Conservation (phyloP, 2,113 vertebrate genomes). For the Henicopernis longicauda region DNA sequence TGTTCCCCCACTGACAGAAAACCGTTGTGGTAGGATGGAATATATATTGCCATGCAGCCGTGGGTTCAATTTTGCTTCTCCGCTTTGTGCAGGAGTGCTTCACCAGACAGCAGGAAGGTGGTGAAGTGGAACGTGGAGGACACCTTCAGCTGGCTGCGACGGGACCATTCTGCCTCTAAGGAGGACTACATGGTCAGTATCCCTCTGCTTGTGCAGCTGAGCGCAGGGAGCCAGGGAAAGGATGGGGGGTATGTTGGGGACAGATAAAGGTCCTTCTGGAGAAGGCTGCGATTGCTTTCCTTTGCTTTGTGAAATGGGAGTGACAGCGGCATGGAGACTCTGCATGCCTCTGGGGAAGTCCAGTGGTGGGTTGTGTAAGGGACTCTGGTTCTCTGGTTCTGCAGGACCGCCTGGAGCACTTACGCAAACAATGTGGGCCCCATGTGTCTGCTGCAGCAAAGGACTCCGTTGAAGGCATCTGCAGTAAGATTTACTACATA, state of each 20-base stretch:
- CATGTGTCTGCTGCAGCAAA: conserved; percentile 91
- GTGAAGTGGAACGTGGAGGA: conserved; percentile 99
- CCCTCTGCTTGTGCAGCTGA: background rate
- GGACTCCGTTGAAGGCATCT: conserved; percentile 97
- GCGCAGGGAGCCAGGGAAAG: background rate
- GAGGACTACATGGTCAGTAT: conserved; percentile 96
- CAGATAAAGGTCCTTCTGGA: background rate
- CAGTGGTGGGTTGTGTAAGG: background rate
- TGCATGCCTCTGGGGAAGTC: background rate
- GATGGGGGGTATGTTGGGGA: background rate
- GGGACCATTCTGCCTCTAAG: conserved; percentile 95
- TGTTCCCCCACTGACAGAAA: background rate
- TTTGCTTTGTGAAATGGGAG: background rate
- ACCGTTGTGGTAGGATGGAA: rapidly evolving
- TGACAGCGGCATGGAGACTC: background rate
- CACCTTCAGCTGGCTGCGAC: conserved; percentile 96
- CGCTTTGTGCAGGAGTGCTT: conserved; percentile 81
- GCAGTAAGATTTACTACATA: conserved; percentile 96
- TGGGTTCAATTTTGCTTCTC: background rate
- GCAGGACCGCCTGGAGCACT: conserved; percentile 95
- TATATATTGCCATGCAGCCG: rapidly evolving
- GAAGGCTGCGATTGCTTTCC: background rate
- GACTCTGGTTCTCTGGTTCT: background rate
- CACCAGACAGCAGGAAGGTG: conserved; percentile 94
- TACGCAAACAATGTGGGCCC: conserved; percentile 93